phyloP scores from a whole-genome alignment of 2,113 vertebrate species.

The Cochlearius cochlearius region DNA sequence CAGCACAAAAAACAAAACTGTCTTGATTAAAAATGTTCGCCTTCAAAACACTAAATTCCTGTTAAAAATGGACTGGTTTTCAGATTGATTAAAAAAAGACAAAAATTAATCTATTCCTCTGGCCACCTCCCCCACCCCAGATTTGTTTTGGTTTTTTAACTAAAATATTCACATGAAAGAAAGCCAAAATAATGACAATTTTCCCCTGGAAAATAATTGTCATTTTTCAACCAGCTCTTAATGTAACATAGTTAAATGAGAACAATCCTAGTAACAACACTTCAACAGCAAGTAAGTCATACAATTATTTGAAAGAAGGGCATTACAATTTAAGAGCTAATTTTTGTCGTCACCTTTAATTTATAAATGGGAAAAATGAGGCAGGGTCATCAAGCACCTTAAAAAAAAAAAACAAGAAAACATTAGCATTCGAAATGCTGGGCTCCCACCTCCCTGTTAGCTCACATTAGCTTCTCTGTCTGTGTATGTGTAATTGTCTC shows the following conservation, averaged over 20 bases:
- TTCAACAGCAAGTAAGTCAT: conserved; percentile 1
- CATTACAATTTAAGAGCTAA: conserved; percentile 21
- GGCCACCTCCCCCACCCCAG: not conserved
- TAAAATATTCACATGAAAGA: conserved; percentile 17
- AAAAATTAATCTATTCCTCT: conserved; percentile 26
- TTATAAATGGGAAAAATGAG: not conserved
- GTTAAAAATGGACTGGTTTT: conserved; percentile 13
- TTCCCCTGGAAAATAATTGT: conserved; percentile 12
- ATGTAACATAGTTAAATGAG: conserved; percentile 9
- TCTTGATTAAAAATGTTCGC: conserved; percentile 44
- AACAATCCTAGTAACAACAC: not conserved
- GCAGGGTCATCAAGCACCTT: not conserved
- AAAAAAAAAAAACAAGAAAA: not conserved
- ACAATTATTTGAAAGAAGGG: not conserved
- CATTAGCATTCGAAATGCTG: not conserved
- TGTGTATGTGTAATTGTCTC: not conserved
- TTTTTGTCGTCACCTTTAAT: conserved; percentile 21
- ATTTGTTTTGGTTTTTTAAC: conserved; percentile 23
- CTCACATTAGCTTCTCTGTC: not conserved
- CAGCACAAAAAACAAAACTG: not conserved
- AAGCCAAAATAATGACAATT: conserved; percentile 37
- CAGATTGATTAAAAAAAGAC: conserved; percentile 4
- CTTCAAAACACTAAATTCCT: conserved; percentile 30
- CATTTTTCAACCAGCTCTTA: conserved; percentile 29
- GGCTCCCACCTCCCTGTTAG: not conserved